Evolutionary conservation across 2,888 invertebrate genomes (phyloP).

Genomic region (Patella pellucida): DNA sequence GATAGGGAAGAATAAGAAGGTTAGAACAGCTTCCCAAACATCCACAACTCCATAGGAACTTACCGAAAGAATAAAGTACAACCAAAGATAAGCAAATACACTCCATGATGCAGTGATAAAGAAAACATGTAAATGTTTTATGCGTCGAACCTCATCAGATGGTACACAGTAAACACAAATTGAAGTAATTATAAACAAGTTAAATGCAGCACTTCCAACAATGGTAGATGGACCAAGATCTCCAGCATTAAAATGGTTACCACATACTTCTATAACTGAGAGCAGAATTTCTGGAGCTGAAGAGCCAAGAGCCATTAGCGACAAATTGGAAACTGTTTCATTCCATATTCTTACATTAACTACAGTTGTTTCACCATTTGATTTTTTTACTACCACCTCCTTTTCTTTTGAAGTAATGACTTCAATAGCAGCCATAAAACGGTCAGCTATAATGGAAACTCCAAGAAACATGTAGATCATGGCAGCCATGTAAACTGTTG

Average conservation of each 20-base stretch:
- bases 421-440: constrained; percentile 99
- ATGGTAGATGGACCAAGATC: constrained; percentile 98
- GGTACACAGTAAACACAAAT: constrained; percentile 94
- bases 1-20: constrained; percentile 95
- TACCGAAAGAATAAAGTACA: constrained; percentile 92
- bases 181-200: constrained; percentile 96
- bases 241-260: constrained; percentile 87
- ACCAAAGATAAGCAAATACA: constrained; percentile 98
- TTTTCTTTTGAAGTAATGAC: constrained; percentile 98
- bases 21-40: constrained; percentile 97
- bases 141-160: constrained; percentile 89
- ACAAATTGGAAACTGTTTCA: constrained; percentile 98
- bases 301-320: constrained; percentile 98
- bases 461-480: constrained; percentile 97
- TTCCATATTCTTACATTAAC: constrained; percentile 97
- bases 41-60: constrained; percentile 89
- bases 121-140: constrained; percentile 96
- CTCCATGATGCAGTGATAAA: constrained; percentile 98
- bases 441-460: constrained; percentile 97
- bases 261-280: constrained; percentile 97
- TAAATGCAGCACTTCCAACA: constrained; percentile 98
- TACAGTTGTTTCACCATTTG: constrained; percentile 88
- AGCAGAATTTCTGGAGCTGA: constrained; percentile 98
- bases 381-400: constrained; percentile 90
- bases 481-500: constrained; percentile 88